These are phyloP conservation scores for Eugnorisma glareosa DNA, from an alignment of 2,888 invertebrate species.

Conservation along the genomic window DNA sequence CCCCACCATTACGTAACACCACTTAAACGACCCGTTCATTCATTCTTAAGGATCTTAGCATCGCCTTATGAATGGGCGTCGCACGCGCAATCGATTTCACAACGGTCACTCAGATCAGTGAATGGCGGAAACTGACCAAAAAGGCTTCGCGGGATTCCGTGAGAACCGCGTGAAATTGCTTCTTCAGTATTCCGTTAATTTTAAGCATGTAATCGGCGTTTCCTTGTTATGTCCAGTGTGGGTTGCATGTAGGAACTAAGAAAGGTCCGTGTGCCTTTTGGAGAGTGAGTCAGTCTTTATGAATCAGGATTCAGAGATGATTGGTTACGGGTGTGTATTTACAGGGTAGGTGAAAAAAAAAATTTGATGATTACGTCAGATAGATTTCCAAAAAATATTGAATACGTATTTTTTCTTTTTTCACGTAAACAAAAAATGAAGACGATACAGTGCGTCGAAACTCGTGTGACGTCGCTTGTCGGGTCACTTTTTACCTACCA, in stretches of 20 bases:
- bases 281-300: conserved; percentile 4
- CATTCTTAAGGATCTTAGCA: conserved; percentile 73
- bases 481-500: too few species aligned
- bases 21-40: conserved; percentile 63
- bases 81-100: conserved; percentile 79
- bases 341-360: too few species aligned
- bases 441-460: too few species aligned
- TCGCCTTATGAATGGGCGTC: conserved; percentile 77
- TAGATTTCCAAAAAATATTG: too few species aligned
- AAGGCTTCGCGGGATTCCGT: conserved; percentile 77
- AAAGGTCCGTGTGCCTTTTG: conserved; percentile 28
- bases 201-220: conserved; percentile 77
- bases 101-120: conserved; percentile 72
- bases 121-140: conserved; percentile 75
- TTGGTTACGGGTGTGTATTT: neutral
- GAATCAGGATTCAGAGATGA: conserved; percentile 21
- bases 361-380: too few species aligned
- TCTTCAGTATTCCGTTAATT: conserved; percentile 61
- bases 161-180: conserved; percentile 68
- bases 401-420: too few species aligned
- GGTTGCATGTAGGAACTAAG: conserved; percentile 60
- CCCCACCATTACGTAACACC: conserved; percentile 51
- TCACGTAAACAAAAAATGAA: too few species aligned
- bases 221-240: conserved; percentile 79
- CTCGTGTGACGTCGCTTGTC: too few species aligned